Base-by-base conservation (phyloP, 2,888 invertebrate species). In the Eupithecia insigniata region DNA sequence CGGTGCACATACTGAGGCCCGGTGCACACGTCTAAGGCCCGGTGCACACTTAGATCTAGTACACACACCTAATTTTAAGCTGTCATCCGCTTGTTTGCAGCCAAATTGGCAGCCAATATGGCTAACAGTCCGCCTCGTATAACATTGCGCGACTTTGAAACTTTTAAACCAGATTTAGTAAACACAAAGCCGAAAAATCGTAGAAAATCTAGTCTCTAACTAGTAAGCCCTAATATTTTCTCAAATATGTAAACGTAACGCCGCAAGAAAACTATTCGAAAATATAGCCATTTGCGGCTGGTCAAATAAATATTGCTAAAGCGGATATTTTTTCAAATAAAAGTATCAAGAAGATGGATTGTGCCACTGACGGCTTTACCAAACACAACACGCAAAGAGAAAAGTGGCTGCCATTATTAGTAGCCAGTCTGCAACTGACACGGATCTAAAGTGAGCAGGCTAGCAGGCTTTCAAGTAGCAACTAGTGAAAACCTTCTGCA, bases 381-480 rank as follows among this genome's bases (percentile, higher is more conserved):
- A 51, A 51, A 51, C 22, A 22, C 2, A 10, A 51, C 22, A 51
- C 22, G 22, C 46, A 46, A 46, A n/a, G 51, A 51, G 10, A 22
- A 51, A 55, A 55, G 12, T 55, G 12, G 55, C 55, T 26, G 55
- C 26, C 26, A 26, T 26, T 51, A 51, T 51, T 4, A 12, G 55
- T 55, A 26, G 55, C 46, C 22, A 1, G 55, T 55, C 26, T 55
- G 14, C 60, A 62, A 32, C 62, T 62, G 62, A 62, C 62, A 62
- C 62, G 62, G 62, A 62, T 62, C n/a, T 62, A 60, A 30, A 60
- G 60, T 60, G 30, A 16, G n/a, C 34, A 32, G 32, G 3, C 34
- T n/a, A 16, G n/a, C 34, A 32, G 32, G 3, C 34, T n/a, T 64
- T 22, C 64, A 6, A 64, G 64, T 39, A 22, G 36, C 22, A 34